phyloP scores from a whole-genome alignment of 2,797 vertebrate genomes.

The Microctenopoma stevenorrisi region DNA sequence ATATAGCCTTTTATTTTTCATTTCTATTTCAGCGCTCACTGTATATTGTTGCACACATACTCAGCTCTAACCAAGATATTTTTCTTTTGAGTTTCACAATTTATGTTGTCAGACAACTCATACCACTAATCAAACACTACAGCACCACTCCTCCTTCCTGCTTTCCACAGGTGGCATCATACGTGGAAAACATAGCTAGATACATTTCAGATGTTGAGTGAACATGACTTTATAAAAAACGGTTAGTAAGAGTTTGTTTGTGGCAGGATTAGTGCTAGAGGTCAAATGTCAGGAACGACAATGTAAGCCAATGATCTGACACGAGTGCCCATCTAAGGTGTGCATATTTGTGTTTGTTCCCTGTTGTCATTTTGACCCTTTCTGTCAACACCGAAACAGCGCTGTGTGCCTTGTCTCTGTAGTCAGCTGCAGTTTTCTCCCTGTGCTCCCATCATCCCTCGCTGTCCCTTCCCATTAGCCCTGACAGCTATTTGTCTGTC shows the following conservation, averaged over 20 bases:
- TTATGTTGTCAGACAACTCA: no score
- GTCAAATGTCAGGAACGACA: conserved; percentile 12
- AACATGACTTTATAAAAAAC: conserved; percentile 9
- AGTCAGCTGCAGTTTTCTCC: conserved; percentile 47
- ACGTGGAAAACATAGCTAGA: background rate
- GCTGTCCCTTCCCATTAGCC: conserved; percentile 77
- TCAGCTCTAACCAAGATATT: no score
- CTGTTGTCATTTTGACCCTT: conserved; percentile 45
- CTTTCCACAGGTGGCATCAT: background rate
- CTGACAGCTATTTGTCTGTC: conserved; percentile 78
- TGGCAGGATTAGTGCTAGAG: conserved; percentile 1
- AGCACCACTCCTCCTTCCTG: background rate
- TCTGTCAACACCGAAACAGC: conserved; percentile 37
- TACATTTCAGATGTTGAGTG: background rate
- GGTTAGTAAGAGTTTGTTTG: background rate
- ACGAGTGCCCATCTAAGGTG: conserved; percentile 16
- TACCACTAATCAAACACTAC: no score
- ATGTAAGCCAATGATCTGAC: conserved; percentile 16
- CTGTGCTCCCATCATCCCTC: conserved; percentile 62
- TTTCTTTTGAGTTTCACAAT: background rate
- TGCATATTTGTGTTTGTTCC: conserved; percentile 48
- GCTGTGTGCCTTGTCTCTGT: conserved; percentile 43
- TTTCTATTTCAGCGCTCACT: no score
- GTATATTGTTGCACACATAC: no score
- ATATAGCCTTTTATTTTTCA: no score